phyloP scores from a whole-genome alignment of 2,888 invertebrate genomes.

The Torymus auratus region DNA sequence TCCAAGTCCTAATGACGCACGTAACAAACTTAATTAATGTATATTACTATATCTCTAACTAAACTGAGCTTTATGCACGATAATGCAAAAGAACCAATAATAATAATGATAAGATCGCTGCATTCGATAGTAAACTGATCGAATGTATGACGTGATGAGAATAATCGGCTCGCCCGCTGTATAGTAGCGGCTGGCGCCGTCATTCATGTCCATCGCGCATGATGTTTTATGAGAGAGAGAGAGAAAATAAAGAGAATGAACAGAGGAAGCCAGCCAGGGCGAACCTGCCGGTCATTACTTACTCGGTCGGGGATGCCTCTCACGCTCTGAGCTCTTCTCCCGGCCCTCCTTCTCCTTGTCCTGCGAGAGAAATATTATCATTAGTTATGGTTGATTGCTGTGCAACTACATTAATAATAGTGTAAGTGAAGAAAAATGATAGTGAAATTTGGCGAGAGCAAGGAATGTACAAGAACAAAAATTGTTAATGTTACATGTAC shows the following conservation, averaged over 20 bases:
- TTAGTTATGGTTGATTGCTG: background rate
- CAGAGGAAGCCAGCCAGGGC: too few species aligned
- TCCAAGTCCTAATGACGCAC: constrained; percentile 59
- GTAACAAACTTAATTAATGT: constrained; percentile 40
- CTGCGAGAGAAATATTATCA: constrained; percentile 58
- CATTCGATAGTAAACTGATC: constrained; percentile 44
- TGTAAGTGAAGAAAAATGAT: too few species aligned
- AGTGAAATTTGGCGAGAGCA: too few species aligned
- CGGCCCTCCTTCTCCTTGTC: constrained; percentile 72
- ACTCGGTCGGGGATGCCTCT: constrained; percentile 76
- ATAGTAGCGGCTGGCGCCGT: too few species aligned
- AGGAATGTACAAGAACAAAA: too few species aligned
- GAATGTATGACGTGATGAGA: constrained; percentile 17
- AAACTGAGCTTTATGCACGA: constrained; percentile 67
- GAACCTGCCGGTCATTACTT: constrained; percentile 66
- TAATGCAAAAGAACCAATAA: constrained; percentile 66
- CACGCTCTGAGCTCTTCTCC: constrained; percentile 72
- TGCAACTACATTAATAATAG: too few species aligned
- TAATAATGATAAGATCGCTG: constrained; percentile 29
- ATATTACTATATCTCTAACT: constrained; percentile 42
- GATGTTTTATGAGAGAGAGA: background rate
- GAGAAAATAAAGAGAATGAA: background rate
- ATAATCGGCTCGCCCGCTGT: too few species aligned
- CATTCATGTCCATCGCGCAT: too few species aligned
- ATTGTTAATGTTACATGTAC: too few species aligned